Conservation (phyloP, 2,888 invertebrate species). For the Oscheius sp. region DNA sequence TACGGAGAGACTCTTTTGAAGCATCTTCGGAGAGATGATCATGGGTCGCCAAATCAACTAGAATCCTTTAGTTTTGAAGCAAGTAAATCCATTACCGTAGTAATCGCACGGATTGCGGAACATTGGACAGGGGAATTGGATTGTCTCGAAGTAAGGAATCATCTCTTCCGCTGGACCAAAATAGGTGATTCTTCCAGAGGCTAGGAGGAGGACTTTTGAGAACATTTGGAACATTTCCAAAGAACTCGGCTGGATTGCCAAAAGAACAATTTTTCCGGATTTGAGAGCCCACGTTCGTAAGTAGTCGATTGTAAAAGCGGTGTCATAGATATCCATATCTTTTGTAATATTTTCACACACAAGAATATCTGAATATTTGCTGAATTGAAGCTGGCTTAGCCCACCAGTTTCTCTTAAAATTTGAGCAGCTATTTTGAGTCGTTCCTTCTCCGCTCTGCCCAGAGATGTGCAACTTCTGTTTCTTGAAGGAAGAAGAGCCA, state of each 20-base stretch:
- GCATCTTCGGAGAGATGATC: constrained; percentile 93
- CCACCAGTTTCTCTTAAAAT: constrained; percentile 77
- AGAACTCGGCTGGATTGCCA: constrained; percentile 91
- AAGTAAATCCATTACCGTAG: constrained; percentile 76
- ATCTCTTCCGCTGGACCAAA: constrained; percentile 87
- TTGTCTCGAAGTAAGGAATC: constrained; percentile 82
- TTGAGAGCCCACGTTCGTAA: constrained; percentile 84
- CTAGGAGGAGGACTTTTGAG: constrained; percentile 84
- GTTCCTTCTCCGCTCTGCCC: constrained; percentile 85
- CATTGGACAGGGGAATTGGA: constrained; percentile 92
- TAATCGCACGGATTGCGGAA: constrained; percentile 96
- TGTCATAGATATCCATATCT: constrained; percentile 92
- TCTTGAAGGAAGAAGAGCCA: constrained; percentile 87
- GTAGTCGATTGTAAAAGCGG: constrained; percentile 92
- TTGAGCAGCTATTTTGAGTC: constrained; percentile 88
- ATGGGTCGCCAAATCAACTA: constrained; percentile 90
- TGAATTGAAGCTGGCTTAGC: background rate
- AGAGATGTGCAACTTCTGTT: constrained; percentile 85
- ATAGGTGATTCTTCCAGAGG: constrained; percentile 89
- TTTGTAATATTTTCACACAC: constrained; percentile 87
- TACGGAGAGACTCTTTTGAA: constrained; percentile 89
- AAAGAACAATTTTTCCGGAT: constrained; percentile 82
- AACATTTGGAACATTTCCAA: constrained; percentile 95
- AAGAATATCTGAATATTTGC: constrained; percentile 78
- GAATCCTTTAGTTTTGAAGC: constrained; percentile 59